Percentiles rank a stretch among this genome's conserved stretches.
Evolutionary conservation across 2,888 invertebrate genomes (phyloP).

Genomic region (Nudaria mundana): DNA sequence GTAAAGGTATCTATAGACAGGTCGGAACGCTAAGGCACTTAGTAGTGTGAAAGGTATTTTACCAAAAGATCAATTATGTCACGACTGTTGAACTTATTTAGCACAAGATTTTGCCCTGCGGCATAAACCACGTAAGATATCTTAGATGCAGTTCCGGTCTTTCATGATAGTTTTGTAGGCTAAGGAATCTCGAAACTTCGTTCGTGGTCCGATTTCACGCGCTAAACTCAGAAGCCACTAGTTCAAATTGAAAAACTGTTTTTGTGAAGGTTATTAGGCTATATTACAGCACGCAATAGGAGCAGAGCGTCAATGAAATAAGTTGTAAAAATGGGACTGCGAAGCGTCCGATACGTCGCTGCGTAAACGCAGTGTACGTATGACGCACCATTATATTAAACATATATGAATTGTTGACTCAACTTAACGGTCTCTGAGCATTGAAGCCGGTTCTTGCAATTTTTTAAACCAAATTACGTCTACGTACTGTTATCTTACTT

Average conservation of each 20-base stretch:
- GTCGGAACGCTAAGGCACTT: not conserved
- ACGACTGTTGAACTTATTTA: not conserved
- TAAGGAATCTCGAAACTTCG: too few species aligned
- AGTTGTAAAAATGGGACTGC: too few species aligned
- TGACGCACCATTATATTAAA: slow-evolving; percentile 21
- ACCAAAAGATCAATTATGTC: not conserved
- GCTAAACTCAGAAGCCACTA: too few species aligned
- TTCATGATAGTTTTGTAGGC: not conserved
- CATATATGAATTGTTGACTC: slow-evolving; percentile 29
- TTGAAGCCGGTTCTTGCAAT: slow-evolving; percentile 36
- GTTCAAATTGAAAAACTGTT: too few species aligned
- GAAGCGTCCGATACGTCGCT: too few species aligned
- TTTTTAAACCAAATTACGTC: slow-evolving; percentile 30
- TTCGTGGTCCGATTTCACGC: too few species aligned
- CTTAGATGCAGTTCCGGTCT: not conserved
- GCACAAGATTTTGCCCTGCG: not conserved
- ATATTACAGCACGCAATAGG: too few species aligned
- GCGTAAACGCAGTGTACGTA: not conserved
- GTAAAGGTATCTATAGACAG: slow-evolving; percentile 20
- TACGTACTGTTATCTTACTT: slow-evolving; percentile 25
- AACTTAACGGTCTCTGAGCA: slow-evolving; percentile 38
- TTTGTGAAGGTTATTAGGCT: too few species aligned
- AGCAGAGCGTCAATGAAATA: too few species aligned
- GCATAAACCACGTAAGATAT: not conserved
- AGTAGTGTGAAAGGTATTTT: not conserved